These are phyloP conservation scores for Timema cristinae DNA, from an alignment of 2,888 invertebrate genomes.

Conservation along the genomic window DNA sequence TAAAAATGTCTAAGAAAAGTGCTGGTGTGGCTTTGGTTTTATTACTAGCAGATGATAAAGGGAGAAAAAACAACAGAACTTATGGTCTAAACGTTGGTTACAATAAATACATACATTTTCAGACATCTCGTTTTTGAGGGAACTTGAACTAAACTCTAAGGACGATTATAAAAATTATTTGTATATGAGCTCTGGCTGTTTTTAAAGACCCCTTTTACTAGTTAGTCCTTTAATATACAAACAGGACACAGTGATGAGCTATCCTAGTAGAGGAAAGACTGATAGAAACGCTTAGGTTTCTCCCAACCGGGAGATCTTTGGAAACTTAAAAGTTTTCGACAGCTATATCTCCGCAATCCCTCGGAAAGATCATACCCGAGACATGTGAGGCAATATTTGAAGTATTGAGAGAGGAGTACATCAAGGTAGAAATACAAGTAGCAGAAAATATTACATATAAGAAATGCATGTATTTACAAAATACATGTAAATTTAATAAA, in stretches of 20 bases:
- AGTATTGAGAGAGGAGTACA: too few species aligned
- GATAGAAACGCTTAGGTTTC: background rate
- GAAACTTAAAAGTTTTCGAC: slow-evolving; percentile 2
- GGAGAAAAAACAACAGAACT: background rate
- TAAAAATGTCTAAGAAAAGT: background rate
- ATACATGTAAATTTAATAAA: too few species aligned
- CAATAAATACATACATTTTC: background rate
- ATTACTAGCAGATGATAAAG: background rate
- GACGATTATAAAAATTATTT: background rate
- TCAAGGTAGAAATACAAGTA: background rate
- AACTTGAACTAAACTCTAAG: background rate
- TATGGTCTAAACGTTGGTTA: background rate
- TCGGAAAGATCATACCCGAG: slow-evolving; percentile 4
- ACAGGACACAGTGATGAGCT: background rate
- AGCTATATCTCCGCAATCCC: background rate
- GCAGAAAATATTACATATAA: fast-evolving
- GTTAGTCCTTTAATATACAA: background rate
- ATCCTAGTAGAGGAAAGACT: background rate
- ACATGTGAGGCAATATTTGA: too few species aligned
- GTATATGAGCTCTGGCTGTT: background rate
- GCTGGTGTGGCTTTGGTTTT: background rate
- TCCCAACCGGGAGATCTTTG: background rate
- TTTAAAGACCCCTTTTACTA: background rate
- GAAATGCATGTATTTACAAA: too few species aligned
- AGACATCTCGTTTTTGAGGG: background rate